These are phyloP conservation scores for Alviniconcha marisindica DNA, from an alignment of 1,140 invertebrate species.

Conservation along the genomic window DNA sequence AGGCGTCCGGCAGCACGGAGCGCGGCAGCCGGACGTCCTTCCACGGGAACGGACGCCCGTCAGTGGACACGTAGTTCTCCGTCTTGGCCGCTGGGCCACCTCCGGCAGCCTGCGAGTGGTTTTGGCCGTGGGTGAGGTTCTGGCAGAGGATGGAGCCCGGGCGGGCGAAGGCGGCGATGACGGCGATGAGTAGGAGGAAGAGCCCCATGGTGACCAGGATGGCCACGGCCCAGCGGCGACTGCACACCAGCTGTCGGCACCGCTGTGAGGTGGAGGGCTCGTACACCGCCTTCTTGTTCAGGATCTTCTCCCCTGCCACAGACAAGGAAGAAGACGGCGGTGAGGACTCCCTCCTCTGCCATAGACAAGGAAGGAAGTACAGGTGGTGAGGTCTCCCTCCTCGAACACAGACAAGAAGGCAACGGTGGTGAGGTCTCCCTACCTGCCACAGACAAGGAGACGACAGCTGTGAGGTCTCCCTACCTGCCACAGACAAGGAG, in stretches of 20 bases:
- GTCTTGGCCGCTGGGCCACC: not conserved
- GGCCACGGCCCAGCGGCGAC: slow-evolving; percentile 88
- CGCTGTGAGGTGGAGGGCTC: slow-evolving; percentile 85
- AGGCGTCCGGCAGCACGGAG: slow-evolving; percentile 85
- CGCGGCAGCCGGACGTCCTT: slow-evolving; percentile 90
- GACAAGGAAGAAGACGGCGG: slow-evolving; percentile 53
- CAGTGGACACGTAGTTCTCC: slow-evolving; percentile 80
- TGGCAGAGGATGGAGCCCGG: slow-evolving; percentile 77
- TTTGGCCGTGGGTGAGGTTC: slow-evolving; percentile 76
- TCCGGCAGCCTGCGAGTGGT: too few relatives aligned
- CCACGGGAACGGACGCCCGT: slow-evolving; percentile 91
- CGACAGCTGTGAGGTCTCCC: too few relatives aligned
- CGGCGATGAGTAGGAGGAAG: slow-evolving; percentile 87
- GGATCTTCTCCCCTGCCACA: slow-evolving; percentile 81
- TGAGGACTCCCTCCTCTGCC: not conserved
- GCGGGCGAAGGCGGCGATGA: slow-evolving; percentile 92
- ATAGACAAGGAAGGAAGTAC: not conserved
- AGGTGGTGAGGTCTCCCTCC: not conserved
- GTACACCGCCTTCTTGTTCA: slow-evolving; percentile 78
- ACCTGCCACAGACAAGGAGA: not conserved
- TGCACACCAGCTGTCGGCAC: slow-evolving; percentile 88
- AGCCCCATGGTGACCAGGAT: slow-evolving; percentile 87
- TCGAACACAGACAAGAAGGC: too few relatives aligned
- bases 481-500: too few relatives aligned
- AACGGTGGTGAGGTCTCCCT: not conserved